phyloP scores from a whole-genome alignment of 2,113 vertebrate species.

The Thermophis baileyi region DNA sequence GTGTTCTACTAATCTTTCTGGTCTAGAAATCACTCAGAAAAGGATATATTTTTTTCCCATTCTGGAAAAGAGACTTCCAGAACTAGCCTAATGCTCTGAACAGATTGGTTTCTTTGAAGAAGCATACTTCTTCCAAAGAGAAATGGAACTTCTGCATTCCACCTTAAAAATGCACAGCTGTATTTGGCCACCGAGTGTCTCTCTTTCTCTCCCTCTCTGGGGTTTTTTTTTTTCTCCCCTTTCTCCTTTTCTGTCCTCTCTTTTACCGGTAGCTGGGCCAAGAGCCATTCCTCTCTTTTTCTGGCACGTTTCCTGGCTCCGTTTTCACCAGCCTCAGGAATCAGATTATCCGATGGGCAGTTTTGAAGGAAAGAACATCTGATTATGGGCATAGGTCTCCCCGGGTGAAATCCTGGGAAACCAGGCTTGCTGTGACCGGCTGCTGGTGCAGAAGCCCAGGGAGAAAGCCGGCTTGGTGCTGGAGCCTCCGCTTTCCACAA shows the following conservation, averaged over 20 bases:
- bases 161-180: conserved; percentile 72
- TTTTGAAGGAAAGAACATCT: not conserved
- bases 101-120: accelerated
- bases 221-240: not conserved
- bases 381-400: conserved; percentile 27
- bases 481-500: conserved; percentile 49
- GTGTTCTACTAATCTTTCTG: not conserved
- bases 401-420: conserved; percentile 38
- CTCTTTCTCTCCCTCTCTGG: conserved; percentile 7
- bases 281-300: conserved; percentile 51
- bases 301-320: conserved; percentile 38
- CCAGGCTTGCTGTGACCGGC: conserved; percentile 4
- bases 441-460: conserved; percentile 51
- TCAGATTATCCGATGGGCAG: not conserved
- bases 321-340: not conserved
- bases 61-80: not conserved
- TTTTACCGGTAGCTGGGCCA: conserved; percentile 33
- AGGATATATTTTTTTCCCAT: not conserved
- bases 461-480: conserved; percentile 35
- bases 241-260: not conserved
- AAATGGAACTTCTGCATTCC: conserved; percentile 67
- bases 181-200: conserved; percentile 62
- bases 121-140: not conserved
- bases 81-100: not conserved
- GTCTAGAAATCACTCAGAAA: not conserved